Conservation (phyloP, 2,797 vertebrate species). For the Esox lucius region DNA sequence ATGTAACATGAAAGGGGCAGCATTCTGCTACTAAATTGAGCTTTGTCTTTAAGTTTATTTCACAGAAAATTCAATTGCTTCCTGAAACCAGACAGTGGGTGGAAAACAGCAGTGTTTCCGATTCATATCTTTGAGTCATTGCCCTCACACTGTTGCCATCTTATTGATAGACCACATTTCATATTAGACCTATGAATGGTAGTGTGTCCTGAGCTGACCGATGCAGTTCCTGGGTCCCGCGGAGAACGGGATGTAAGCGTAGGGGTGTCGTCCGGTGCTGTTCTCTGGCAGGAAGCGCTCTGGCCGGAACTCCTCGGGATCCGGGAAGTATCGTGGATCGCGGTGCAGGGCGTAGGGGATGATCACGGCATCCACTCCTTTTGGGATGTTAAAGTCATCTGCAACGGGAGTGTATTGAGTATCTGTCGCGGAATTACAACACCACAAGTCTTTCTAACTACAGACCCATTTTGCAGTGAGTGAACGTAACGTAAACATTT, state of each 20-base stretch:
- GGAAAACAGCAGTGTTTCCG: too few species aligned
- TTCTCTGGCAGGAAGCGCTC: conserved; percentile 82
- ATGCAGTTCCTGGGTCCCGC: conserved; percentile 86
- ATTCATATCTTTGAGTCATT: not conserved
- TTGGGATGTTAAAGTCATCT: conserved; percentile 74
- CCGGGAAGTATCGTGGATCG: conserved; percentile 75
- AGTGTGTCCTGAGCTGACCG: conserved; percentile 65
- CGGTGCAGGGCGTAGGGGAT: conserved; percentile 78
- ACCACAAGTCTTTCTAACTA: not conserved
- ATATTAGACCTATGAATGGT: not conserved
- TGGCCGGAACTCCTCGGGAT: conserved; percentile 81
- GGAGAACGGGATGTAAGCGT: conserved; percentile 82
- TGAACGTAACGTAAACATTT: not conserved
- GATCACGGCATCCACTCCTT: conserved; percentile 68
- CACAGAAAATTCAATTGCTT: not conserved
- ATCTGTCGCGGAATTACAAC: not conserved
- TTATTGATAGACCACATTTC: not conserved
- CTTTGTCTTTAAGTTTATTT: not conserved
- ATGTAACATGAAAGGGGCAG: conserved; percentile 27
- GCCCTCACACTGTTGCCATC: not conserved
- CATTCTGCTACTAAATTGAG: conserved; percentile 13
- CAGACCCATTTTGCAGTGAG: not conserved
- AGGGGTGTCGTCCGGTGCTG: conserved; percentile 72
- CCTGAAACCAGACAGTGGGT: not conserved
- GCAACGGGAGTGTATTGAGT: conserved; percentile 7